Conservation (phyloP, 2,888 invertebrate species). For the Lasioglossum lativentre region DNA sequence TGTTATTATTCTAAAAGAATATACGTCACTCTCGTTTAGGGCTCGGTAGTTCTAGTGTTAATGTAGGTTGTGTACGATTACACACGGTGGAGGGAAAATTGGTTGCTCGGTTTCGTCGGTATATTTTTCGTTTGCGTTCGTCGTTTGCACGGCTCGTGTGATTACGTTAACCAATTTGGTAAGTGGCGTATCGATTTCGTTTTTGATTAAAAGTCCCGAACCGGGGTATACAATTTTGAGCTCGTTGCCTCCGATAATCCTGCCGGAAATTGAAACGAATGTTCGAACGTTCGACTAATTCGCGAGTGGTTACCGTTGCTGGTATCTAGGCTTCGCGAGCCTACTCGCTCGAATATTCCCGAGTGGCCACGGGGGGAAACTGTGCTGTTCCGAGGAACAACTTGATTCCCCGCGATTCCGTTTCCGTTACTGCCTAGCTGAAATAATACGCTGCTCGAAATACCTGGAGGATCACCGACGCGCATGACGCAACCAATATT, state of each 20-base stretch:
- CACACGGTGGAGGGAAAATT: too few relatives aligned
- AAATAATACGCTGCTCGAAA: constrained; percentile 40
- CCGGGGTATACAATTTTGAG: not conserved
- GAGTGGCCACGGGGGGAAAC: constrained; percentile 4
- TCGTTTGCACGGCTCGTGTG: not conserved
- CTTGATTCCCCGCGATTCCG: constrained; percentile 41
- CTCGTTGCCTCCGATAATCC: not conserved
- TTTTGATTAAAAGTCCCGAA: not conserved
- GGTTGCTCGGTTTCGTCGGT: not conserved
- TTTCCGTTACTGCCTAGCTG: constrained; percentile 25
- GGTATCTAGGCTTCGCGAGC: not conserved
- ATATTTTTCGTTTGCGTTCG: not conserved
- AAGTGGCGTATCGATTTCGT: not conserved
- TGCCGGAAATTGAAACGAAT: not conserved
- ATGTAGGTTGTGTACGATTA: too few relatives aligned
- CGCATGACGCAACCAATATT: constrained; percentile 17
- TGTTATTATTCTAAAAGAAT: too few relatives aligned
- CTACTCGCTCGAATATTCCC: constrained; percentile 27
- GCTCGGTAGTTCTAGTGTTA: too few relatives aligned
- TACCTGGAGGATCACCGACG: constrained; percentile 20
- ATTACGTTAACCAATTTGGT: not conserved
- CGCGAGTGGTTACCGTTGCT: not conserved
- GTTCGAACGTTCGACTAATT: not conserved
- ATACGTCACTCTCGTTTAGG: too few relatives aligned
- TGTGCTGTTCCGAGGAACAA: constrained; percentile 13